Evolutionary conservation across 1,140 invertebrate species (phyloP), one percentile per base, ranked within the genome.

Genomic region (Anthonomus grandis): DNA sequence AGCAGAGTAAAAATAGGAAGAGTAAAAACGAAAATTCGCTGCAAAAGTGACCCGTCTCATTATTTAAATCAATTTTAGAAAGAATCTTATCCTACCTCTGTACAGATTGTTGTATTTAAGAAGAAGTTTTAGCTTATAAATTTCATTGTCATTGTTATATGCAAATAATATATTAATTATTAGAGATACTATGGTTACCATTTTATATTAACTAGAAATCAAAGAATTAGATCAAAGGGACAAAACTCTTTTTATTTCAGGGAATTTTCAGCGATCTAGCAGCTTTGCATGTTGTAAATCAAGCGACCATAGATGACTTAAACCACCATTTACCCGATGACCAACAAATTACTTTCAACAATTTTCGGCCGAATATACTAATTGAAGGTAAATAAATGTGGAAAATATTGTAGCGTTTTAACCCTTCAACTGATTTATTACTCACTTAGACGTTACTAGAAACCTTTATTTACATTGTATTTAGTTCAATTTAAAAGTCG

Each of bases 341-440:
- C 12, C 73, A 76, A 18, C 76, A 65, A 25, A 75, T 84, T 1
- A 71, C 76, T 10, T 36, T 77, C 6, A 59, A 78, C 42, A 71
- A 81, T 44, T 89, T 87, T 66, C 74, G 86, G 22, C 79, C 81
- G 2, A 88, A 86, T 70, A 81, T 89, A 52, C 72, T 87, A 1
- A 73, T 89, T 8, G 78, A 80, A 60, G 84, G 83, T 3, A 18
- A 39, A 41, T 23, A 1, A 22, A 45, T n/a, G n/a, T n/a, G n/a
- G n/a, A n/a, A n/a, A n/a, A n/a, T n/a, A n/a, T n/a, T n/a, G n/a
- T n/a, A n/a, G n/a, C n/a, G n/a, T n/a, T n/a, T n/a, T n/a, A n/a
- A n/a, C n/a, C n/a, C n/a, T n/a, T n/a, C n/a, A n/a, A n/a, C n/a
- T n/a, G n/a, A n/a, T n/a, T n/a, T n/a, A n/a, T n/a, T n/a, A n/a